Conservation (phyloP, 2,113 vertebrate genomes). For the Syngnathus floridae region DNA sequence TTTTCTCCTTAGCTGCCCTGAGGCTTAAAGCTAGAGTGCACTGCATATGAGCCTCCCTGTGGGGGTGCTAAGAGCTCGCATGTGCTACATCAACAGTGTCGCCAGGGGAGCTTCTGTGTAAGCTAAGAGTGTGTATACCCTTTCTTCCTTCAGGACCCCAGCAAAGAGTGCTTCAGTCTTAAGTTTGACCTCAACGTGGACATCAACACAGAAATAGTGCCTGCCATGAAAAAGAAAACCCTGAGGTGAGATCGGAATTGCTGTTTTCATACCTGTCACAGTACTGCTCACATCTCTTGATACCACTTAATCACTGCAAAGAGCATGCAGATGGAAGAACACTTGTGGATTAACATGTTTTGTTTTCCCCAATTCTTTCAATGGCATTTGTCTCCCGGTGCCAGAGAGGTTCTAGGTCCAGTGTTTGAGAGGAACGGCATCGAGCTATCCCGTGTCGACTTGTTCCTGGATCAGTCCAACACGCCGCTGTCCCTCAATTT, state of each 20-base stretch:
- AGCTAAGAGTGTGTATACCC: conserved; percentile 10
- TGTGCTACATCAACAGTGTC: conserved; percentile 6
- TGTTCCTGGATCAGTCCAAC: conserved; percentile 96
- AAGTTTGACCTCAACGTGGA: conserved; percentile 88
- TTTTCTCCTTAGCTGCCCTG: not conserved
- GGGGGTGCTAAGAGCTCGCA: conserved; percentile 26
- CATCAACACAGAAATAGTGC: conserved; percentile 84
- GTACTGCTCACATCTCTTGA: no score
- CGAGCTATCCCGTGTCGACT: conserved; percentile 74
- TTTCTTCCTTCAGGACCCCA: conserved; percentile 79
- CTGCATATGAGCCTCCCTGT: conserved; percentile 45
- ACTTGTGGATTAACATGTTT: not conserved
- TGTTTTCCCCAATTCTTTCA: not conserved
- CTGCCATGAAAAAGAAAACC: conserved; percentile 88
- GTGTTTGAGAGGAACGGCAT: conserved; percentile 92
- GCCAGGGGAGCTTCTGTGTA: conserved; percentile 15
- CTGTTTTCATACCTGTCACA: not conserved
- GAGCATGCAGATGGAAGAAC: not conserved
- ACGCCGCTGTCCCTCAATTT: conserved; percentile 88
- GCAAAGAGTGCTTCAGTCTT: conserved; percentile 93
- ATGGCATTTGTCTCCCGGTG: fast-evolving
- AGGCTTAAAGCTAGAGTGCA: conserved; percentile 3
- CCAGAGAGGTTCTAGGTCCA: conserved; percentile 85
- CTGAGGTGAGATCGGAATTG: conserved; percentile 73
- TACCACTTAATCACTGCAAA: not conserved